These are phyloP conservation scores for Chrysodeixis includens DNA, from an alignment of 2,888 invertebrate genomes.

Conservation along the genomic window DNA sequence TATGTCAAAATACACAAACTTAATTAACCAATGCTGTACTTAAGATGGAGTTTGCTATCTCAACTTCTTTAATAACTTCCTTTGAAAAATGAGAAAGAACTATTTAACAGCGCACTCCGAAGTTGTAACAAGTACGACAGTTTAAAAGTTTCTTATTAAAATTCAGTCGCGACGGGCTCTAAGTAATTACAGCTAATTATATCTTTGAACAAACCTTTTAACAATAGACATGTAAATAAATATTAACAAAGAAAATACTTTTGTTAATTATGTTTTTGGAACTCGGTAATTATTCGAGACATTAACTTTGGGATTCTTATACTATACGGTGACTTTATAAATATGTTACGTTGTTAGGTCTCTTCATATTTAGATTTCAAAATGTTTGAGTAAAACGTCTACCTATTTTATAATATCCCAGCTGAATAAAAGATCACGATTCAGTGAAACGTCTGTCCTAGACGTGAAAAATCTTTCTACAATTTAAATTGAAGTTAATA, in stretches of 20 bases:
- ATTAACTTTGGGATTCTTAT: background rate
- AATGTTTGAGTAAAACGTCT: background rate
- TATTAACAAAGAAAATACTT: conserved; percentile 28
- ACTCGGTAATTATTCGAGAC: conserved; percentile 20
- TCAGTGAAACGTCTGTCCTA: background rate
- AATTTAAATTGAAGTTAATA: background rate
- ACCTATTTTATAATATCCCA: background rate
- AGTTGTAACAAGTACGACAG: conserved; percentile 70
- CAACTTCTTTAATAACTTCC: conserved; percentile 68
- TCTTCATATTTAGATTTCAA: background rate
- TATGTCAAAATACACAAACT: conserved; percentile 28
- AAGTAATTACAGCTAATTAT: conserved; percentile 54
- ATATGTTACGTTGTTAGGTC: background rate
- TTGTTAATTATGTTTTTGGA: conserved; percentile 46
- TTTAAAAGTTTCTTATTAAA: conserved; percentile 70
- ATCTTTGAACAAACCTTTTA: conserved; percentile 44
- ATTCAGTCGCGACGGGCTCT: conserved; percentile 48
- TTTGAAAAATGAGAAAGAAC: conserved; percentile 68
- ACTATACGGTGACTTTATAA: background rate
- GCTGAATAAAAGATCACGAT: background rate
- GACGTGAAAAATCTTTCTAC: background rate
- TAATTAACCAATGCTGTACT: conserved; percentile 45
- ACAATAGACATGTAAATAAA: conserved; percentile 39
- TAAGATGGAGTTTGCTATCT: conserved; percentile 52
- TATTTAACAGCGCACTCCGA: conserved; percentile 68